Conservation (phyloP, 30 jellyfish, hydroid and myxozoan species). For the Pelagia noctiluca region DNA sequence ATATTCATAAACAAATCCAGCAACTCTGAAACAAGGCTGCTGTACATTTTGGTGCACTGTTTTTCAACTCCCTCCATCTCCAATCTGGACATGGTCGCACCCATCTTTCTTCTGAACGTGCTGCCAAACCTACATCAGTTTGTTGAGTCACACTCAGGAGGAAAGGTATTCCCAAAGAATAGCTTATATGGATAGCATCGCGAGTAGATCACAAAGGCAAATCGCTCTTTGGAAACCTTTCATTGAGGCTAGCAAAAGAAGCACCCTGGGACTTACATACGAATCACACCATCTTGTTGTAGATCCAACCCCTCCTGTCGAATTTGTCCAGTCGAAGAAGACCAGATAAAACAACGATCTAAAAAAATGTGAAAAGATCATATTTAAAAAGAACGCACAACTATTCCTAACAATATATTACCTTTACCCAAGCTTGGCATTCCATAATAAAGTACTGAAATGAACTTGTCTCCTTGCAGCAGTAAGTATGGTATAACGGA, state of each 20-base stretch:
- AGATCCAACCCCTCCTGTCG: slow-evolving; percentile 1
- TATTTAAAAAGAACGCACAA: neutral
- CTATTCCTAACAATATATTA: no score
- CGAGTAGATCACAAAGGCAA: neutral
- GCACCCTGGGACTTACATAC: neutral
- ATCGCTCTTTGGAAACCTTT: neutral
- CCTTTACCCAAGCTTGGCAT: neutral
- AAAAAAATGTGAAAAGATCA: no score
- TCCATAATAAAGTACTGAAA: neutral
- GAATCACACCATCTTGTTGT: neutral
- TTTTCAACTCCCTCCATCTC: slow-evolving; percentile 30
- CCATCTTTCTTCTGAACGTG: neutral
- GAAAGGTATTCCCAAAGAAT: neutral
- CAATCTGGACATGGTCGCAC: slow-evolving; percentile 28
- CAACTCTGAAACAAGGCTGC: no score
- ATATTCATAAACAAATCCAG: no score
- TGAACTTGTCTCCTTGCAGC: no score
- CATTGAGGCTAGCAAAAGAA: neutral
- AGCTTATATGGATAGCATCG: slow-evolving; percentile 8
- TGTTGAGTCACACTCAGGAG: neutral
- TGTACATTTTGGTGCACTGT: no score
- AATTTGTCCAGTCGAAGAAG: slow-evolving; percentile 27
- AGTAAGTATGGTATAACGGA: no score
- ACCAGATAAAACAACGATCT: slow-evolving; percentile 13
- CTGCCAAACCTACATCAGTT: neutral